These are phyloP conservation scores for Anodontia alba DNA, from an alignment of 2,888 invertebrate genomes.

Conservation along the genomic window DNA sequence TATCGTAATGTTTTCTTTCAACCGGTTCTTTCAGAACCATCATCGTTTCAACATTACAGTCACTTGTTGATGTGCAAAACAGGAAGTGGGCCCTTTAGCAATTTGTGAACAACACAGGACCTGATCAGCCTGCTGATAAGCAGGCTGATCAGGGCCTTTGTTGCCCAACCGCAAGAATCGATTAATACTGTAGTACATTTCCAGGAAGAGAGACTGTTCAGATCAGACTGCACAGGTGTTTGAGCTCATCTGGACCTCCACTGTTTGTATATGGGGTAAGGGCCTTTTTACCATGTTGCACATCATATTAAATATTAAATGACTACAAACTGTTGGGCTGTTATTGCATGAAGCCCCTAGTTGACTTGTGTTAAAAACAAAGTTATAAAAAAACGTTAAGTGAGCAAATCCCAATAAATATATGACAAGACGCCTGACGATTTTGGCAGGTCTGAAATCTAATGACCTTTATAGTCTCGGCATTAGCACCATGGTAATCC, in stretches of 20 bases:
- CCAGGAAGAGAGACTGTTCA: too few species aligned
- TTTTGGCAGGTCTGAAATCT: not conserved
- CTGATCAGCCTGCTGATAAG: too few species aligned
- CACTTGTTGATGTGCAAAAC: too few species aligned
- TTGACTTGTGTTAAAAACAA: not conserved
- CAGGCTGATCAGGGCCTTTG: too few species aligned
- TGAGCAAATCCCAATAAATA: constrained; percentile 12
- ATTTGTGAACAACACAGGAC: too few species aligned
- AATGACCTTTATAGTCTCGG: not conserved
- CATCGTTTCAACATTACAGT: constrained; percentile 14
- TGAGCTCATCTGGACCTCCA: too few species aligned
- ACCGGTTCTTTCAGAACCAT: constrained; percentile 2
- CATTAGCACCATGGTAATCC: constrained; percentile 1
- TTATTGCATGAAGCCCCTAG: not conserved
- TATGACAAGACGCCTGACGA: constrained; percentile 8
- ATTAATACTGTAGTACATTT: too few species aligned
- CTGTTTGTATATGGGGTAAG: too few species aligned
- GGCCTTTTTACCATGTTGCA: too few species aligned
- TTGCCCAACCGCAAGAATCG: too few species aligned
- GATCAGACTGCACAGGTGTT: too few species aligned
- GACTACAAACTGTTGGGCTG: constrained; percentile 8
- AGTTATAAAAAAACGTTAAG: not conserved
- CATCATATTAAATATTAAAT: not conserved
- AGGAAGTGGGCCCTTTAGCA: too few species aligned
- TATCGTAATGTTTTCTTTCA: not conserved